Evolutionary conservation across 2,113 vertebrate species (phyloP), one percentile per base, ranked within the genome.

Genomic region (Prolemur simus): DNA sequence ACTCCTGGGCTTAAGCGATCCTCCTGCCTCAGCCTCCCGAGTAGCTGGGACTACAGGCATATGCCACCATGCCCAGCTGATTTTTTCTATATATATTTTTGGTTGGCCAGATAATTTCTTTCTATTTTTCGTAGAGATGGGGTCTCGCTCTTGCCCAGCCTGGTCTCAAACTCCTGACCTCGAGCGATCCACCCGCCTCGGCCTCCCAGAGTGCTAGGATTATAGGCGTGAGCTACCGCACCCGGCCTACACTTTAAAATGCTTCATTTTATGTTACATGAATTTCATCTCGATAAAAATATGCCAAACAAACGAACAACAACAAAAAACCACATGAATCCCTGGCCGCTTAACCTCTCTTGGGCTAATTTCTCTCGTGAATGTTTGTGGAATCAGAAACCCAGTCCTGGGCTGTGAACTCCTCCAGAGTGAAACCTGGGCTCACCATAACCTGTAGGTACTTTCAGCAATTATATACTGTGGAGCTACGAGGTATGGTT

Each of bases 201-300:
- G n/a, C n/a, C n/a, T n/a, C n/a, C n/a, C n/a, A n/a, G n/a, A n/a
- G n/a, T n/a, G n/a, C n/a, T n/a, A n/a, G n/a, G n/a, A n/a, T n/a
- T n/a, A n/a, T n/a, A n/a, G n/a, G n/a, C n/a, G n/a, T n/a, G n/a
- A n/a, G n/a, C n/a, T n/a, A n/a, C n/a, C n/a, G n/a, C n/a, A n/a
- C n/a, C n/a, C n/a, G n/a, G n/a, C n/a, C n/a, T 52, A 23, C 29
- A 52, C 86, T 89, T 81, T 63, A 32, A 64, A 83, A 69, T 54
- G 68, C 37, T 88, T 87, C 56, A 52, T 89, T 60, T 89, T 80
- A 64, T 37, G 20, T 78, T 69, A 45, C 7, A 20, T 77, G 64
- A 29, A 88, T 92, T 82, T 96, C 37, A 47, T 45, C 42, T 89
- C 60, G 58, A 64, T 87, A 92, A 85, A 69, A 69, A 54, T 42